Conservation (phyloP, 1,140 invertebrate species). For the Lerema accius region DNA sequence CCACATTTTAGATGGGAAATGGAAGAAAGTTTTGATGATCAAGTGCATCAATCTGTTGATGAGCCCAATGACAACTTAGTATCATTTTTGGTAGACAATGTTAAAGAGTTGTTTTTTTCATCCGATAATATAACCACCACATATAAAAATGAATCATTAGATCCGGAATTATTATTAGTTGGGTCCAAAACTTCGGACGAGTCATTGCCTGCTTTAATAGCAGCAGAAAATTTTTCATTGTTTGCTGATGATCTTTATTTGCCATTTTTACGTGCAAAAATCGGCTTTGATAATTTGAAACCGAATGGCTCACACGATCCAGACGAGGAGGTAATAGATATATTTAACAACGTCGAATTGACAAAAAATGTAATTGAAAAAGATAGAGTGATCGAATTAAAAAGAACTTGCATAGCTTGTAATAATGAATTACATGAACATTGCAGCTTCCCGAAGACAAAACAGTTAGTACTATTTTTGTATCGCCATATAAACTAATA, state of each 20-base stretch:
- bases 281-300: not conserved
- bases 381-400: not conserved
- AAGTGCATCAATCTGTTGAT: not conserved
- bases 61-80: slow-evolving; percentile 50
- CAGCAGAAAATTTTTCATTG: not conserved
- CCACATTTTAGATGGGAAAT: slow-evolving; percentile 50
- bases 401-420: slow-evolving; percentile 54
- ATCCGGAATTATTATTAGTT: not conserved
- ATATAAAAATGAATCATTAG: not conserved
- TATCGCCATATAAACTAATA: not conserved
- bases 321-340: not conserved
- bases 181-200: not conserved
- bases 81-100: slow-evolving; percentile 57
- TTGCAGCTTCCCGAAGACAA: slow-evolving; percentile 54
- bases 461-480: slow-evolving; percentile 38
- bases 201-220: not conserved
- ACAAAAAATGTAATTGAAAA: not conserved
- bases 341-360: not conserved
- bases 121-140: slow-evolving; percentile 28
- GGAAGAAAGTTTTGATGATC: slow-evolving; percentile 46
- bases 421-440: slow-evolving; percentile 51
- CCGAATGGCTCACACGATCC: not conserved
- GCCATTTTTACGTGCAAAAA: not conserved
- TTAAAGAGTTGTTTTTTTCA: slow-evolving; percentile 55
- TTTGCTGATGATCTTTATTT: not conserved